Conservation (phyloP, 53 echinoderm and acorn worm genomes). For the Paracentrotus lividus region DNA sequence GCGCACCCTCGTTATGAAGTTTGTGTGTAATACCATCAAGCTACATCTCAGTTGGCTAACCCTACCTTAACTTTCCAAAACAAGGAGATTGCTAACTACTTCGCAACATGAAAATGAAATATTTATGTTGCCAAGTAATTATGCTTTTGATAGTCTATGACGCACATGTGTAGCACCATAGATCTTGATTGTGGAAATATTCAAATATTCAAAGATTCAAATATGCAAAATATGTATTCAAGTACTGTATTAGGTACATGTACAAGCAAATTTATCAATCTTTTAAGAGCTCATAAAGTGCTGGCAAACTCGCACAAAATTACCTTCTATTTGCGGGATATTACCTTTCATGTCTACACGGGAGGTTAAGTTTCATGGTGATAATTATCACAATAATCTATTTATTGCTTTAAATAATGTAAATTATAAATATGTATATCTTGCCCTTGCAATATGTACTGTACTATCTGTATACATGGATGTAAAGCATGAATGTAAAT, state of each 20-base stretch:
- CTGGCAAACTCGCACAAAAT: not conserved
- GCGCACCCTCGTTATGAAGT: conserved; percentile 27
- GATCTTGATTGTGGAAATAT: not conserved
- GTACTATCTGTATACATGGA: conserved; percentile 44
- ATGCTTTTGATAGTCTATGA: not conserved
- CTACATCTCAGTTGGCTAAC: not conserved
- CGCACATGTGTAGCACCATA: not conserved
- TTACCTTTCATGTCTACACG: not conserved
- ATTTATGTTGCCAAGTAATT: not conserved
- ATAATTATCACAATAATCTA: conserved; percentile 34
- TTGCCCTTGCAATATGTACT: conserved; percentile 54
- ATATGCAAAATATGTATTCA: conserved; percentile 21
- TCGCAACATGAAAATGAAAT: not conserved
- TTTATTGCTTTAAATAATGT: conserved; percentile 53
- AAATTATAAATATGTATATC: conserved; percentile 47
- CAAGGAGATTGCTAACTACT: not conserved
- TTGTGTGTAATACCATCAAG: not conserved
- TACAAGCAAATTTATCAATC: not conserved
- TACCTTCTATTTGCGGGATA: not conserved
- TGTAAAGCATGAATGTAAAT: conserved; percentile 48
- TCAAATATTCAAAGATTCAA: not conserved
- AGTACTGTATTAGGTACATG: not conserved
- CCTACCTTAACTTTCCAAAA: not conserved
- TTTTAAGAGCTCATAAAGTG: not conserved
- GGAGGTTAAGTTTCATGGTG: not conserved